Evolutionary conservation across 2,797 vertebrate genomes (phyloP), one percentile per base, ranked within the genome.

Genomic region (Triplophysa bombifrons): DNA sequence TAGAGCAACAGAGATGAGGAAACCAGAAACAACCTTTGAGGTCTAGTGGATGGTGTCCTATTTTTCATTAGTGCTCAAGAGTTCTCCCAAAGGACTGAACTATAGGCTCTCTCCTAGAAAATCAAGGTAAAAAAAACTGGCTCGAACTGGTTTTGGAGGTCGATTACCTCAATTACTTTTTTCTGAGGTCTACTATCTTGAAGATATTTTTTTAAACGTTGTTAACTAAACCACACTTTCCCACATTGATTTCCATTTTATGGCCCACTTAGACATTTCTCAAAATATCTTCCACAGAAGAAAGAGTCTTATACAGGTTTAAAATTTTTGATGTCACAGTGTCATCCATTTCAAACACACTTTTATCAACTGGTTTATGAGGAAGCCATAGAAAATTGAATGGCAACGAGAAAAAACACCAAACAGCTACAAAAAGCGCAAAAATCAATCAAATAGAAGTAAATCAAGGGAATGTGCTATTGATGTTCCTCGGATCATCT

Each of bases 401-500:
- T 20, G 25, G 3, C 0, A 10, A 14, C 20, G 30, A 64, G 50
- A 38, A 20, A 22, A 17, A 55, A 3, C 3, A 41, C 1, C 5
- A 51, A 69, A 50, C 25, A 16, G 22, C 14, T 2, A 3, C 63
- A 25, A 46, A 58, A 77, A 78, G 25, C 3, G 19, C 16, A 27
- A 46, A 70, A 79, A 66, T 72, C 48, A 55, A 66, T 27, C 13
- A 30, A 25, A 38, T 25, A 63, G 19, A 25, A 14, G 34, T 68
- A 75, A 74, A 81, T 60, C 56, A 69, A 13, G 69, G 16, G 27
- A 63, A 38, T 70, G 50, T 12, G 22, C 34, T 72, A 66, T 65
- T 79, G 60, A 72, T 79, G 60, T 44, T 72, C 50, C 6, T 9
- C 27, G 12, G 61, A 79, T 72, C 38, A 46, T 68, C 76, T 76